phyloP scores from a whole-genome alignment of 2,113 vertebrate species.

The Strix aluco region DNA sequence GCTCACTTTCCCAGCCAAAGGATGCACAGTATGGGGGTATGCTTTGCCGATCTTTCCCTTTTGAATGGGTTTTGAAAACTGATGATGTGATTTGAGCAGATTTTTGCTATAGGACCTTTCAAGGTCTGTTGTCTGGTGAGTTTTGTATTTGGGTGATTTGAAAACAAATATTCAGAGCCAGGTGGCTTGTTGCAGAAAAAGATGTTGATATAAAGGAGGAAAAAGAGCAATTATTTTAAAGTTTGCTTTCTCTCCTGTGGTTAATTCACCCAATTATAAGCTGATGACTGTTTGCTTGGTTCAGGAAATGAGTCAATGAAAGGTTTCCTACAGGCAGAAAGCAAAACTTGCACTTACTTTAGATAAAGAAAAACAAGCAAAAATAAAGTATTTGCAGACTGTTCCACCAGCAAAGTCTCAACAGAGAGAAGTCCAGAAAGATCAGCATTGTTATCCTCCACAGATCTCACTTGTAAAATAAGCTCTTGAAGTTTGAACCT shows the following conservation, averaged over 20 bases:
- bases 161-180: slow-evolving; percentile 36
- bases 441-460: not conserved
- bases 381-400: not conserved
- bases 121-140: not conserved
- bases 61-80: not conserved
- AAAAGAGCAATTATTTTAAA: slow-evolving; percentile 35
- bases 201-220: not conserved
- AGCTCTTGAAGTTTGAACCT: not conserved
- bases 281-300: slow-evolving; percentile 22
- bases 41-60: not conserved
- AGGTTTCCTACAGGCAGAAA: slow-evolving; percentile 24
- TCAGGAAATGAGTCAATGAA: slow-evolving; percentile 44
- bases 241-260: slow-evolving; percentile 49
- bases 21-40: not conserved
- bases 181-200: not conserved
- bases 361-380: slow-evolving; percentile 1
- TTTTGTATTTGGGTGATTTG: not conserved
- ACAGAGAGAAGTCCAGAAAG: not conserved
- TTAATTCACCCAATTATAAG: slow-evolving; percentile 52
- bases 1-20: not conserved
- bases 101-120: not conserved
- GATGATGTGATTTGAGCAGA: not conserved
- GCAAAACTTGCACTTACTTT: slow-evolving; percentile 19
- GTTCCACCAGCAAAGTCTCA: not conserved
- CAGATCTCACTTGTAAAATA: not conserved